Conservation (phyloP, 2,888 invertebrate genomes). For the Pristionchus mayeri region DNA sequence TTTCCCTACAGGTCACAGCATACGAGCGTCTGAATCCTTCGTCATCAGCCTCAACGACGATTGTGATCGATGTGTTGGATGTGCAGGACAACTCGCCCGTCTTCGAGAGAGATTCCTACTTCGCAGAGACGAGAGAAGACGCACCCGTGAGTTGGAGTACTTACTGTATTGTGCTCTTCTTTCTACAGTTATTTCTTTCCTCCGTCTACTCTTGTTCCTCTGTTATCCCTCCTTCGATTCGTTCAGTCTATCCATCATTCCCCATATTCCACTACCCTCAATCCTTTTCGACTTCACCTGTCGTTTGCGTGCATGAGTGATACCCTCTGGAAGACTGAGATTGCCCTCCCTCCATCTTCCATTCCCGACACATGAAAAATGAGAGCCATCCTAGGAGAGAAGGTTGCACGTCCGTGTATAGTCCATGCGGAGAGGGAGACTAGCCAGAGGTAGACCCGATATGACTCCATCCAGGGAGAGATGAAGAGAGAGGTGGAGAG, state of each 20-base stretch:
- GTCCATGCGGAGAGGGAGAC: slow-evolving; percentile 17
- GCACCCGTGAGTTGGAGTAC: slow-evolving; percentile 78
- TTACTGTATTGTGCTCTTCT: too few relatives aligned
- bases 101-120: slow-evolving; percentile 92
- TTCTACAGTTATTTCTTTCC: background rate
- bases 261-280: too few relatives aligned
- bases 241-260: background rate
- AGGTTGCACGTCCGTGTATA: background rate
- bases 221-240: too few relatives aligned
- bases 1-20: slow-evolving; percentile 63
- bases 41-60: slow-evolving; percentile 67
- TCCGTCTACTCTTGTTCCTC: background rate
- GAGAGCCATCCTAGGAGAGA: background rate
- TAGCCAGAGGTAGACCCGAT: background rate
- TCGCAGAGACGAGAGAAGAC: slow-evolving; percentile 89
- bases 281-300: background rate
- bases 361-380: background rate
- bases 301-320: background rate
- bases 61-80: slow-evolving; percentile 88
- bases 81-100: slow-evolving; percentile 94
- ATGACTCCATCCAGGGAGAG: slow-evolving; percentile 33
- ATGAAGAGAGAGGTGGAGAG: too few relatives aligned
- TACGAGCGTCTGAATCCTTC: slow-evolving; percentile 73
- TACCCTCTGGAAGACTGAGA: background rate
- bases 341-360: background rate